Evolutionary conservation across 1,140 invertebrate genomes (phyloP).

Genomic region (Hyphantria cunea): DNA sequence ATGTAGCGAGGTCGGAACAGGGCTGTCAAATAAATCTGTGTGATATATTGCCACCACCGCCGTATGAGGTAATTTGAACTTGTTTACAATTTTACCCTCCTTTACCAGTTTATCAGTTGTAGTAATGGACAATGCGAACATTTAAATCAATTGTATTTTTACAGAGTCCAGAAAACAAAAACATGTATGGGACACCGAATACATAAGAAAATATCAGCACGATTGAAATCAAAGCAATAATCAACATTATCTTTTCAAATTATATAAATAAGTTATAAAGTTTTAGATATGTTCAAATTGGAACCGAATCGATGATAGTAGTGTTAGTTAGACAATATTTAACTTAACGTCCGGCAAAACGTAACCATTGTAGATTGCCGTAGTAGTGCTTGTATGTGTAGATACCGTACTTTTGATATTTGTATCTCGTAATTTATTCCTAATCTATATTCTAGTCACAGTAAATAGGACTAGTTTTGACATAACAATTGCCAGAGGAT

Average conservation of each 20-base stretch:
- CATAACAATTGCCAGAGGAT: constrained; percentile 14
- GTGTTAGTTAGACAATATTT: constrained; percentile 23
- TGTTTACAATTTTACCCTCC: constrained; percentile 40
- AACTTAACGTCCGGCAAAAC: constrained; percentile 18
- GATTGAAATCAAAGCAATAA: constrained; percentile 70
- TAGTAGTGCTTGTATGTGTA: constrained; percentile 60
- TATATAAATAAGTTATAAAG: constrained; percentile 30
- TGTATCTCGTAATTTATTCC: constrained; percentile 68
- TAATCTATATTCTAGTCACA: constrained; percentile 75
- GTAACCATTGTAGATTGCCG: constrained; percentile 38
- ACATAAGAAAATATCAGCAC: constrained; percentile 12
- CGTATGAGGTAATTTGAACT: constrained; percentile 74
- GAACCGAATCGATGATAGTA: constrained; percentile 22
- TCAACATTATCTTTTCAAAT: constrained; percentile 56
- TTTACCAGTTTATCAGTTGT: constrained; percentile 31
- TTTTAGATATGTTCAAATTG: constrained; percentile 24
- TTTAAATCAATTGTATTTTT: constrained; percentile 39
- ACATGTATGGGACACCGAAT: constrained; percentile 37
- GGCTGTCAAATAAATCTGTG: constrained; percentile 81
- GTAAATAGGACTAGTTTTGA: constrained; percentile 70
- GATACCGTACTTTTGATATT: constrained; percentile 62
- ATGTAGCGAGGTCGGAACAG: constrained; percentile 70
- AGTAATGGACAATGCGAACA: constrained; percentile 24
- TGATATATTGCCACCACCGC: constrained; percentile 78
- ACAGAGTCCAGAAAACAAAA: constrained; percentile 73